A percentile compares a stretch with the other conserved stretches of the same genome.
These are phyloP conservation scores for Pyrochroa serraticornis DNA, from an alignment of 2,888 invertebrate genomes.

Conservation along the genomic window DNA sequence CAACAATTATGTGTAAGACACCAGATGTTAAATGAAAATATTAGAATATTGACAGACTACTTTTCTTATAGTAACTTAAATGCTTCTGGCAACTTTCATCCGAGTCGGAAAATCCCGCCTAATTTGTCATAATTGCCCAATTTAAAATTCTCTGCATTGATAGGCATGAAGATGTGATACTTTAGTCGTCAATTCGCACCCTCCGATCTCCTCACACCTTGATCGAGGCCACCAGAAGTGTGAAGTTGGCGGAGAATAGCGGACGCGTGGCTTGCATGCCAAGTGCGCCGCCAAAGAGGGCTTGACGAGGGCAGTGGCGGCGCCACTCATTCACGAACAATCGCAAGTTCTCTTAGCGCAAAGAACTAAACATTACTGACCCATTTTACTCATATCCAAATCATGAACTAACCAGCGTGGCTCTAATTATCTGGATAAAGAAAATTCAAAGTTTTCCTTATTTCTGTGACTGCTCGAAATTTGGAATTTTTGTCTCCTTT, in stretches of 20 bases:
- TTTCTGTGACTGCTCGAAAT: too few relatives aligned
- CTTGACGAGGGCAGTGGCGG: too few relatives aligned
- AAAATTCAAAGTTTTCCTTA: too few relatives aligned
- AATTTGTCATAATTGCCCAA: slow-evolving; percentile 26
- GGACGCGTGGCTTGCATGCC: slow-evolving; percentile 50
- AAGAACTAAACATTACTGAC: too few relatives aligned
- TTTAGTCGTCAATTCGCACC: slow-evolving; percentile 39
- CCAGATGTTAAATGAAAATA: neutral
- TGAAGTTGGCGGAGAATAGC: slow-evolving; percentile 54
- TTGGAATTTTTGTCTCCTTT: too few relatives aligned
- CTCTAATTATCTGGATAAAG: too few relatives aligned
- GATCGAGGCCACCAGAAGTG: slow-evolving; percentile 43
- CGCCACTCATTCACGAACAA: too few relatives aligned
- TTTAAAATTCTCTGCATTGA: slow-evolving; percentile 38
- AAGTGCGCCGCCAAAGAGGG: slow-evolving; percentile 15
- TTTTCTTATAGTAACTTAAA: too few relatives aligned
- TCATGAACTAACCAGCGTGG: too few relatives aligned
- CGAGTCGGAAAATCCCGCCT: neutral
- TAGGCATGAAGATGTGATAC: slow-evolving; percentile 45
- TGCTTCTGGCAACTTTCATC: slow-evolving; percentile 3
- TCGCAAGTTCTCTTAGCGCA: too few relatives aligned
- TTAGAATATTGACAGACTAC: neutral
- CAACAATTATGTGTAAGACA: slow-evolving; percentile 1
- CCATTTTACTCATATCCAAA: too few relatives aligned
- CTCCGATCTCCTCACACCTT: slow-evolving; percentile 22